A percentile compares a stretch with the other conserved stretches of the same genome.
Conservation (phyloP, 2,797 vertebrate genomes). For the Enteromius unitaeniatus region DNA sequence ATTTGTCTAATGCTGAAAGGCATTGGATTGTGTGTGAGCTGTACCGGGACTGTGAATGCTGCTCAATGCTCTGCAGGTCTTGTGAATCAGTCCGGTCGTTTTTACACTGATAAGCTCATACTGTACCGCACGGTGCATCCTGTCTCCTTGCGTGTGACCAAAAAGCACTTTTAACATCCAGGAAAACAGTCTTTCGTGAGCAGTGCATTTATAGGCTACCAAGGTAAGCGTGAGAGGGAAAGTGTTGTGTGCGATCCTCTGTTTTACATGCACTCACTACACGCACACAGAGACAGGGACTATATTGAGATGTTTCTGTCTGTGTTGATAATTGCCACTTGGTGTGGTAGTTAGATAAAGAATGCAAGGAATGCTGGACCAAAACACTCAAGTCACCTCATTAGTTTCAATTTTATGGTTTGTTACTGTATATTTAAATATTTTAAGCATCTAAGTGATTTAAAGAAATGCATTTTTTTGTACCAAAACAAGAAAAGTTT, state of each 20-base stretch:
- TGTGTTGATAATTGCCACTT: conserved; percentile 47
- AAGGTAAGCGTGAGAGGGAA: conserved; percentile 32
- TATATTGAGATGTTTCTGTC: conserved; percentile 24
- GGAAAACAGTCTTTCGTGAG: conserved; percentile 32
- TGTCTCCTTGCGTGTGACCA: conserved; percentile 43
- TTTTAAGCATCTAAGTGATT: neutral
- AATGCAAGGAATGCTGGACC: conserved; percentile 48
- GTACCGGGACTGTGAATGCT: neutral
- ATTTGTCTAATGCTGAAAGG: neutral
- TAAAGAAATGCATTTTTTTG: neutral
- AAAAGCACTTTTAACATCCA: conserved; percentile 7
- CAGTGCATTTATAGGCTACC: conserved; percentile 27
- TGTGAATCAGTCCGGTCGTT: neutral
- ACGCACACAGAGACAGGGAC: neutral
- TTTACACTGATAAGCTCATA: conserved; percentile 23
- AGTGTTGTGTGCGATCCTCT: conserved; percentile 4
- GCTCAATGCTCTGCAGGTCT: neutral
- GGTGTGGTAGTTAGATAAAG: conserved; percentile 26
- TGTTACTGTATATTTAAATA: neutral
- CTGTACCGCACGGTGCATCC: neutral
- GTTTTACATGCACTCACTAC: conserved; percentile 21
- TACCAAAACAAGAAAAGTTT: neutral
- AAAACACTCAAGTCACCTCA: conserved; percentile 40
- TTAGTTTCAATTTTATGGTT: neutral
- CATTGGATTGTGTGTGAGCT: too few relatives aligned